Base-by-base conservation (phyloP, 2,113 vertebrate species). In the Oceanodroma tethys region DNA sequence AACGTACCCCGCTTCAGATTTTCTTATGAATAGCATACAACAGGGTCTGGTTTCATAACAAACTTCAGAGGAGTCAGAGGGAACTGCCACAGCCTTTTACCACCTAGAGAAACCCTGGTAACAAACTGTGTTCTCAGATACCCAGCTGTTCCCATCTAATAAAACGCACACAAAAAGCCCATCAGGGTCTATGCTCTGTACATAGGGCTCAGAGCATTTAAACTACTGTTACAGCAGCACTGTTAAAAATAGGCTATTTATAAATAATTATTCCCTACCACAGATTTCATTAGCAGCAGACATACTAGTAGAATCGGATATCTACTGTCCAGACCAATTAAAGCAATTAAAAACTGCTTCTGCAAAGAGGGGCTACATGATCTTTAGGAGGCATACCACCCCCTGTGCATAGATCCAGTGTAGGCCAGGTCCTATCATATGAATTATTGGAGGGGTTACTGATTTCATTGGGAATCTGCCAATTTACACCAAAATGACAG, bases 211-310 rank as follows among this genome's bases (percentile, higher is more conserved):
- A 52, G 56, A 90, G 47, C 47, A 58, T 62, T 90, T 80, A 88
- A 68, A 65, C 9, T 65, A 82, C 20, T 63, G 43, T 63, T 95
- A 80, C 56, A 95, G 74, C 56, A 96, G 67, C 71, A 56, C 42
- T 27, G 15, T 79, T 88, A 95, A 90, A 96, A 96, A 97, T 62
- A 92, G 53, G 66, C 85, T 81, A 36, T 47, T 76, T 83, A 62
- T 30, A 88, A 88, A 86, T 66, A 95, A 91, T 1, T 0, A 66
- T 83, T 90, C 85, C 6, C 2, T 60, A 76, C 15, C 30, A 63
- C 25, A 81, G 52, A 78, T 81, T 96, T 93, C 90, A 94, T 81
- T 88, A 90, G 50, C 36, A 70, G 34, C 42, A 86, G 55, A 83
- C 7, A 23, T 27, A 83, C 50, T 34, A 38, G 42, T 38, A 70